Percentiles rank a stretch among this genome's conserved stretches.
phyloP scores from a whole-genome alignment of 2,888 invertebrate species.

The Cryptosula pallasiana region DNA sequence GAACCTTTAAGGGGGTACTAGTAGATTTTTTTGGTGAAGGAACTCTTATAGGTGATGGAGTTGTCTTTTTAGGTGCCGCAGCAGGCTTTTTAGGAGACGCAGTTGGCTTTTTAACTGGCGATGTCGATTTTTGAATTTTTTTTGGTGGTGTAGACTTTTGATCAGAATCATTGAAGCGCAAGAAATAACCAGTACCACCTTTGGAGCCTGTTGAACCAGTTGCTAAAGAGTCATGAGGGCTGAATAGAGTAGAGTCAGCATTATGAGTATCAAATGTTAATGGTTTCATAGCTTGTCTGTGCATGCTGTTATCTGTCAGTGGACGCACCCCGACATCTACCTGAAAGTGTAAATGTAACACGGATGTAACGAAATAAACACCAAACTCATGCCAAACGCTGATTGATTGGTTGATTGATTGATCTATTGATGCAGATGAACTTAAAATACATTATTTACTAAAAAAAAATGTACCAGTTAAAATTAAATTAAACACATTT shows the following conservation, averaged over 20 bases:
- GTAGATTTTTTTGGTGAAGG: background rate
- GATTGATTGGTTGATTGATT: too few relatives aligned
- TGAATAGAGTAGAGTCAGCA: background rate
- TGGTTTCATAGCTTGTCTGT: background rate
- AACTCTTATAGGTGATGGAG: background rate
- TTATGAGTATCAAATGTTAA: background rate
- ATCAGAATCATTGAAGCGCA: background rate
- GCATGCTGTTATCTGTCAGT: too few relatives aligned
- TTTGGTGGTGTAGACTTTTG: background rate
- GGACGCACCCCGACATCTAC: too few relatives aligned
- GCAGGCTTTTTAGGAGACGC: background rate
- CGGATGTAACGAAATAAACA: too few relatives aligned
- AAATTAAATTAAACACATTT: too few relatives aligned
- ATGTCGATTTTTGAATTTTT: background rate
- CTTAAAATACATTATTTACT: too few relatives aligned
- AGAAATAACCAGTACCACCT: slow-evolving; percentile 8
- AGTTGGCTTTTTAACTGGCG: background rate
- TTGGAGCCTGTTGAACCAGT: background rate
- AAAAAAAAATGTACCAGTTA: too few relatives aligned
- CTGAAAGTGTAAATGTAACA: too few relatives aligned
- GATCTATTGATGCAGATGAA: too few relatives aligned
- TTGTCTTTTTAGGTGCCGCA: background rate
- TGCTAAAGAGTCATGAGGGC: slow-evolving; percentile 16
- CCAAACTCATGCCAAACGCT: too few relatives aligned
- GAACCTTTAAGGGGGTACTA: background rate